Base-by-base conservation (phyloP, 2,888 invertebrate genomes). In the Hololepta plana region DNA sequence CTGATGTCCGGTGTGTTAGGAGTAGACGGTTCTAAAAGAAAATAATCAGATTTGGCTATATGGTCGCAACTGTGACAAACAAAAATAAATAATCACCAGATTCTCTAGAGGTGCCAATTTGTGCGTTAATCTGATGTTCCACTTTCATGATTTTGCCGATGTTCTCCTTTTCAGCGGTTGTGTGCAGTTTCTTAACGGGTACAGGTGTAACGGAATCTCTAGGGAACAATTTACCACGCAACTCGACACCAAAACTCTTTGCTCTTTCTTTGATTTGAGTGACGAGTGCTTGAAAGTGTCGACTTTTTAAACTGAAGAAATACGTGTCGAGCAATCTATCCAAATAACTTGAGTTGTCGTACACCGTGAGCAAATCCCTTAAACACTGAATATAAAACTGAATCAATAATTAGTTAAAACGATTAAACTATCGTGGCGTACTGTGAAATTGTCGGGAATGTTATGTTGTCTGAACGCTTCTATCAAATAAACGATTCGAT, bases 281-380 rank as follows among this genome's bases (percentile, higher is more conserved):
- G 26, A 85, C 46, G 2, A 85, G 54, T 22, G 74, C 75, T 64
- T 75, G 64, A 51, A 82, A 82, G 52, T 82, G 72, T 44, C 40
- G 47, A 37, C 54, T 55, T 33, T 50, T 51, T 23, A 50, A 37
- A 34, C 51, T 53, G 53, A 88, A 88, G 54, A 80, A 85, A 3
- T 75, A 68, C 0, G 87, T 85, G 24, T 76, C 79, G 64, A 88
- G 73, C 29, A 84, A 58, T 38, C 77, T 76, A 53, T 88, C 87
- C 51, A 88, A 61, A 45, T 75, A 81, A 38, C 84, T 71, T 44
- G 82, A 85, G 47, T 84, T 81, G 48, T 81, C 84, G 47, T 85
- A 85, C 21, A 85, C 69, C 43, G 72, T 70, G 31, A 87, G 55
- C 22, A 87, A 56, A 51, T 80, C 79, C 38, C 74, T 66, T 69